Conservation (phyloP, 1,140 invertebrate species). For the Hermetia illucens region DNA sequence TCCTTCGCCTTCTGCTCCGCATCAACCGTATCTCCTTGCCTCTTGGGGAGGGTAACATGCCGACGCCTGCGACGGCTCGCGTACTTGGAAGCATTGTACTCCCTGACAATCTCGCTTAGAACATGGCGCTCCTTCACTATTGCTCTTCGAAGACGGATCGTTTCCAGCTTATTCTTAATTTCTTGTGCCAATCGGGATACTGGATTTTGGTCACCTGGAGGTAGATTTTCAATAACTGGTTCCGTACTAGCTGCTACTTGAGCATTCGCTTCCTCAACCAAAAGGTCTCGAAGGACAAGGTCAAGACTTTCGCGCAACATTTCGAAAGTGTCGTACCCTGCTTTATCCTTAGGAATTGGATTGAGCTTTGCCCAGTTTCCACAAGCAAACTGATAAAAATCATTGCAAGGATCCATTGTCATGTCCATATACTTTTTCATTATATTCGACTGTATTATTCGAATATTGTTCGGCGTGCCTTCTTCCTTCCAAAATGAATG, state of each 20-base stretch:
- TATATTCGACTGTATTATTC: conserved; percentile 40
- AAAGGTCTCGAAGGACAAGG: conserved; percentile 47
- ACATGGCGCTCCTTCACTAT: too few species aligned
- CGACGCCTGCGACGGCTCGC: too few species aligned
- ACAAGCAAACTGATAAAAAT: conserved; percentile 86
- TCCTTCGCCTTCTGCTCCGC: conserved; percentile 60
- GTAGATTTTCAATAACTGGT: conserved; percentile 5
- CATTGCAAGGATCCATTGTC: conserved; percentile 65
- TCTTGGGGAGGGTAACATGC: too few species aligned
- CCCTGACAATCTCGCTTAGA: too few species aligned
- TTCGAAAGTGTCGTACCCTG: conserved; percentile 69
- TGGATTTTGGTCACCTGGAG: too few species aligned
- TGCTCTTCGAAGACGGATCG: too few species aligned
- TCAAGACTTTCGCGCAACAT: conserved; percentile 64
- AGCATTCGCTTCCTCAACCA: conserved; percentile 35
- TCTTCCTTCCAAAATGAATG: conserved; percentile 38
- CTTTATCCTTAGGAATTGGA: conserved; percentile 72
- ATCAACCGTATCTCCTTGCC: conserved; percentile 29
- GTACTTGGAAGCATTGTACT: too few species aligned
- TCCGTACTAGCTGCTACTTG: background rate
- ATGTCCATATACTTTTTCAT: conserved; percentile 69
- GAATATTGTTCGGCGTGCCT: conserved; percentile 32
- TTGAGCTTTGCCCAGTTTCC: conserved; percentile 73
- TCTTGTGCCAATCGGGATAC: too few species aligned
- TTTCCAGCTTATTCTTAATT: too few species aligned